Percentiles rank a stretch among this genome's conserved stretches.
Evolutionary conservation across 30 jellyfish, hydroid and myxozoan species (phyloP).

Genomic region (Turritopsis dohrnii): DNA sequence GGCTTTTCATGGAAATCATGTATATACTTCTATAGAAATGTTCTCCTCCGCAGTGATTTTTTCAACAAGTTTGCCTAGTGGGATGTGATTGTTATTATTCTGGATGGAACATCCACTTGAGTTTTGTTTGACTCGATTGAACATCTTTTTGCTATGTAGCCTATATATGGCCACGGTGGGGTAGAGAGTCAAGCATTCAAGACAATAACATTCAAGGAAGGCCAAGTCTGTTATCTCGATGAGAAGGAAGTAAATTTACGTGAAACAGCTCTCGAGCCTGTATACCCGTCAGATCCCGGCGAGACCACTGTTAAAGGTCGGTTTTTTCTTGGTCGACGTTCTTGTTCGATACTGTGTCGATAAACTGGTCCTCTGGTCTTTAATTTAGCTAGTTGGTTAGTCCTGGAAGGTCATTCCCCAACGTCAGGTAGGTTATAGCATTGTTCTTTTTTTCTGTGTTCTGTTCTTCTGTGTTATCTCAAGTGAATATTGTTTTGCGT

Average conservation of each 20-base stretch:
- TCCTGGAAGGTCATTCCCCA: slow-evolving; percentile 60
- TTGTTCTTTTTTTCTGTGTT: background rate
- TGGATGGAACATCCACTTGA: background rate
- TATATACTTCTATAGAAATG: too few species aligned
- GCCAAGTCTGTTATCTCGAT: slow-evolving; percentile 57
- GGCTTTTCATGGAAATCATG: too few species aligned
- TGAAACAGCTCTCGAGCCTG: slow-evolving; percentile 73
- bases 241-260: slow-evolving; percentile 76
- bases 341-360: background rate
- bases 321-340: background rate
- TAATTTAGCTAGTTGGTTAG: slow-evolving; percentile 63
- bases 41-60: too few species aligned
- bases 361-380: background rate
- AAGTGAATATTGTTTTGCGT: background rate
- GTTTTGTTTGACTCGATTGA: background rate
- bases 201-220: slow-evolving; percentile 58
- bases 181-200: slow-evolving; percentile 53
- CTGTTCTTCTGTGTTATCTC: background rate
- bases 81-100: background rate
- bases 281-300: slow-evolving; percentile 78
- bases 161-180: slow-evolving; percentile 88
- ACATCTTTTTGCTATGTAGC: slow-evolving; percentile 22
- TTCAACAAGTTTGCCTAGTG: background rate
- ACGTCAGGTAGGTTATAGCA: slow-evolving; percentile 38
- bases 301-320: slow-evolving; percentile 68